Percentiles rank a stretch among this genome's conserved stretches.
Conservation (phyloP, 2,113 vertebrate species). For the Chloebia gouldiae region DNA sequence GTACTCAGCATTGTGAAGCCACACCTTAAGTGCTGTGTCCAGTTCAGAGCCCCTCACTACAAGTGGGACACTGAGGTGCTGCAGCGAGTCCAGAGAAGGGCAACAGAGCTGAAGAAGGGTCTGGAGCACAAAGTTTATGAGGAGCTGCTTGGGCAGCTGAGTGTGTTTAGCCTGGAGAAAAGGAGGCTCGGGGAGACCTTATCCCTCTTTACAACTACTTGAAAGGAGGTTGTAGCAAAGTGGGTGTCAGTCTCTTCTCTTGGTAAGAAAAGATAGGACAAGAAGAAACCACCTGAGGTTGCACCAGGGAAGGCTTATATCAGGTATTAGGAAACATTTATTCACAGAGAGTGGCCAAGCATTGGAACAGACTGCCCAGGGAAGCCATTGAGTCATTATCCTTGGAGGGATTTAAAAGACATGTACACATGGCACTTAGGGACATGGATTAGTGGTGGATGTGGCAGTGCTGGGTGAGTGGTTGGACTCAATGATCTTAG, state of each 20-base stretch:
- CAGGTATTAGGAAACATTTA: background rate
- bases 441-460: background rate
- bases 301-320: background rate
- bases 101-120: background rate
- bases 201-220: background rate
- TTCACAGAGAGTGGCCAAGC: background rate
- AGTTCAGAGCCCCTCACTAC: background rate
- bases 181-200: fast-evolving
- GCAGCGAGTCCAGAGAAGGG: background rate
- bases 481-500: background rate
- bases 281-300: background rate
- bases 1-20: background rate
- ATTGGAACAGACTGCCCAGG: background rate
- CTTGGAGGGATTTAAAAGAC: background rate
- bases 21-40: fast-evolving
- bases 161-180: background rate
- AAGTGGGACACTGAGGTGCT: background rate
- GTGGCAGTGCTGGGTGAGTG: background rate
- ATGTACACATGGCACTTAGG: background rate
- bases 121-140: background rate
- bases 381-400: background rate
- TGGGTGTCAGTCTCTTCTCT: background rate
- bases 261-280: background rate
- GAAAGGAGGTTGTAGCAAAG: background rate
- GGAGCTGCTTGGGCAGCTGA: background rate